phyloP scores from a whole-genome alignment of 2,888 invertebrate species.

The Chrysomela aeneicollis region DNA sequence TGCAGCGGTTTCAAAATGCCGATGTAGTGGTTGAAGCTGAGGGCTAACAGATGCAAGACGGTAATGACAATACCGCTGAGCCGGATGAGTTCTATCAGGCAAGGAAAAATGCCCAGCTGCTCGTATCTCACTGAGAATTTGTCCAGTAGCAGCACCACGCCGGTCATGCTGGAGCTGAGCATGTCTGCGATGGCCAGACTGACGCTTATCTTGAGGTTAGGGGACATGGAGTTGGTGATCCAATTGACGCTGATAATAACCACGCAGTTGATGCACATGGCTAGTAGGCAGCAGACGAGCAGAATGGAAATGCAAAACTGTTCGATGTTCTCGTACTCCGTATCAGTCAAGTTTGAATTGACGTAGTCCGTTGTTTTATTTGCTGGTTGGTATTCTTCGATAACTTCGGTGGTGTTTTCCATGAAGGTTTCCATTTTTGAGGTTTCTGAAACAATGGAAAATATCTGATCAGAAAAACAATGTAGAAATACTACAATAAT shows the following conservation, averaged over 20 bases:
- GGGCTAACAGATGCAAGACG: conserved; percentile 68
- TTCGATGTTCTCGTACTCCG: conserved; percentile 27
- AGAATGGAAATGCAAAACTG: conserved; percentile 52
- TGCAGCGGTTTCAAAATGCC: conserved; percentile 69
- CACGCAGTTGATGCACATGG: conserved; percentile 65
- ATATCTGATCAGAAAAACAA: neutral
- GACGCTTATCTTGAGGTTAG: conserved; percentile 67
- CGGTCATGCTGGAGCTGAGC: conserved; percentile 64
- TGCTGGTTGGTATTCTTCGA: conserved; percentile 16
- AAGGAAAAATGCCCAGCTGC: conserved; percentile 35
- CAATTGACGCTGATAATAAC: conserved; percentile 66
- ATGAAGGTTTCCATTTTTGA: neutral
- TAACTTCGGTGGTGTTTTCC: neutral
- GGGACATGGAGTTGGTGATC: conserved; percentile 66
- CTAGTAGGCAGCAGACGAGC: conserved; percentile 64
- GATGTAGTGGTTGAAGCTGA: conserved; percentile 73
- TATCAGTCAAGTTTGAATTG: conserved; percentile 6
- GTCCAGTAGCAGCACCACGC: conserved; percentile 47
- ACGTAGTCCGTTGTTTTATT: neutral
- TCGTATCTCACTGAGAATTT: conserved; percentile 22
- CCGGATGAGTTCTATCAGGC: conserved; percentile 61
- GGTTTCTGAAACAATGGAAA: conserved; percentile 6
- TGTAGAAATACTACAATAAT: no score
- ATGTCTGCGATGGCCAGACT: conserved; percentile 69
- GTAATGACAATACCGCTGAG: conserved; percentile 70